Evolutionary conservation across 2,888 invertebrate genomes (phyloP).

Genomic region (Deilephila porcellus): DNA sequence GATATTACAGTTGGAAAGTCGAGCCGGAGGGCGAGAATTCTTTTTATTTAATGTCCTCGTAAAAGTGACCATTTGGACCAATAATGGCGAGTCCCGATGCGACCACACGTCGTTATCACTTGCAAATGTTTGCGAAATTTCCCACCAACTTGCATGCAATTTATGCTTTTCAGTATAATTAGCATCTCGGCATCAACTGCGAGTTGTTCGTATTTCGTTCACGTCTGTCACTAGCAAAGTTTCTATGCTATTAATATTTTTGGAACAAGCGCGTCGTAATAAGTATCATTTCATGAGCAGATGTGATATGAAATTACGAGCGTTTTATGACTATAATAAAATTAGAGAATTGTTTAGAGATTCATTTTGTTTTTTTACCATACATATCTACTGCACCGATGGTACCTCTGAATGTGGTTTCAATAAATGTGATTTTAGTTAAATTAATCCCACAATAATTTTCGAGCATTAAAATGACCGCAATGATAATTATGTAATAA

Average conservation of each 20-base stretch:
- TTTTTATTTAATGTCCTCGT: conserved; percentile 63
- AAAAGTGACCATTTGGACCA: conserved; percentile 62
- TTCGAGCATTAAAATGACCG: too few species aligned
- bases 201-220: background rate
- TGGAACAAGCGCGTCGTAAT: background rate
- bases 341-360: background rate
- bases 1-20: conserved; percentile 54
- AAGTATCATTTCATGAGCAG: conserved; percentile 12
- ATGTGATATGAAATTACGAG: background rate
- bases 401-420: too few species aligned
- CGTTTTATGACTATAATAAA: background rate
- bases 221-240: conserved; percentile 15
- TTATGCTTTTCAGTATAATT: conserved; percentile 9
- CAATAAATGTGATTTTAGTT: too few species aligned
- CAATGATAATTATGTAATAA: too few species aligned
- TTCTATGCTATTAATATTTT: conserved; percentile 10
- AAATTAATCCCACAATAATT: too few species aligned
- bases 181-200: background rate
- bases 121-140: conserved; percentile 44
- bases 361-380: background rate
- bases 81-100: conserved; percentile 51
- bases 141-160: background rate
- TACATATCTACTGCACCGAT: too few species aligned
- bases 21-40: conserved; percentile 47
- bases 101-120: conserved; percentile 51